phyloP scores from a whole-genome alignment of 2,113 vertebrate species.

The Microcebus lehilahytsara region DNA sequence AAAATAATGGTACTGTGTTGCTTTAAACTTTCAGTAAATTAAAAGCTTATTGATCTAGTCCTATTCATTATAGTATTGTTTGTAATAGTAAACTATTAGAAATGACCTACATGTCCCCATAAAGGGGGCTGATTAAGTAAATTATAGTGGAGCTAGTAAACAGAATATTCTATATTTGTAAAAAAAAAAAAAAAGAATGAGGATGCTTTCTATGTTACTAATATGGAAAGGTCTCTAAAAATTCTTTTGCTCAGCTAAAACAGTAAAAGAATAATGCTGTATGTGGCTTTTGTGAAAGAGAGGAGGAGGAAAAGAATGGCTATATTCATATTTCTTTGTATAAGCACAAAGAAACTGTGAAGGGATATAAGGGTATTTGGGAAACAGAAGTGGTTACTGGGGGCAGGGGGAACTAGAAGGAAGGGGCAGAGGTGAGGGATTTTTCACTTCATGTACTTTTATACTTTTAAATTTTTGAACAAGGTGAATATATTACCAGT shows the following conservation, averaged over 20 bases:
- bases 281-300: background rate
- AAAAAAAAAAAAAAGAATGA: background rate
- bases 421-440: background rate
- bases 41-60: background rate
- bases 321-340: background rate
- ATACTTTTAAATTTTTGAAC: background rate
- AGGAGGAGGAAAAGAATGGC: background rate
- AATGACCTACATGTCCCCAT: background rate
- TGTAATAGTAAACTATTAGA: slow-evolving; percentile 19
- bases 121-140: background rate
- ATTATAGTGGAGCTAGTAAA: background rate
- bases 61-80: background rate
- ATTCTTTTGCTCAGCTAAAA: background rate
- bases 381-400: background rate
- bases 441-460: background rate
- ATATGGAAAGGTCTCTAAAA: background rate
- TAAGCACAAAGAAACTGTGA: background rate
- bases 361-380: background rate
- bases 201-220: background rate
- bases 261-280: background rate
- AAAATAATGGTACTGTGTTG: background rate
- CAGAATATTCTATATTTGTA: background rate
- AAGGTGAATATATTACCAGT: background rate
- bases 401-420: background rate
- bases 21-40: background rate